phyloP scores from a whole-genome alignment of 2,888 invertebrate species.

The Cantharis lateralis region DNA sequence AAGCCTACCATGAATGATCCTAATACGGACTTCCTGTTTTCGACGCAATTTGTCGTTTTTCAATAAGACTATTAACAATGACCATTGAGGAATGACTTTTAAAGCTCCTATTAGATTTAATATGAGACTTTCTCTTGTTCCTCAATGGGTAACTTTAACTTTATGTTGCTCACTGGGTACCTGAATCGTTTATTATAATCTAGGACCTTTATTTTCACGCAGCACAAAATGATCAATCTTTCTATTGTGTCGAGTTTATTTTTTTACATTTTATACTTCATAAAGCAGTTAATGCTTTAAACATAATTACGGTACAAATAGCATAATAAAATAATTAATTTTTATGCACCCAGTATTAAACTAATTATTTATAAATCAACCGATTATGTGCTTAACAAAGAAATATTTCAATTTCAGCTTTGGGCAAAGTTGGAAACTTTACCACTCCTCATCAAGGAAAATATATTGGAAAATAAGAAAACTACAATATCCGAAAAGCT shows the following conservation, averaged over 20 bases:
- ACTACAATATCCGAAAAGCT: not conserved
- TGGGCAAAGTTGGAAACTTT: not conserved
- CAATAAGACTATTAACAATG: conserved; percentile 54
- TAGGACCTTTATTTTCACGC: conserved; percentile 23
- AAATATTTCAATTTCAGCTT: not conserved
- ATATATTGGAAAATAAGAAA: not conserved
- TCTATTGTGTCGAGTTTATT: conserved; percentile 24
- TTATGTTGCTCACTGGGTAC: conserved; percentile 22
- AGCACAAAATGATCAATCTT: conserved; percentile 27
- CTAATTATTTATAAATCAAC: not conserved
- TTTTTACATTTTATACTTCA: conserved; percentile 19
- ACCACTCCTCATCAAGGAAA: not conserved
- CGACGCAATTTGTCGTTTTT: conserved; percentile 57
- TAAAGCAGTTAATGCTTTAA: not conserved
- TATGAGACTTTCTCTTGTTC: conserved; percentile 43
- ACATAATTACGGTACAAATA: not conserved
- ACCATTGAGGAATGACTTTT: conserved; percentile 53
- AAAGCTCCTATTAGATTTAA: conserved; percentile 56
- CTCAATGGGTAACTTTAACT: conserved; percentile 7
- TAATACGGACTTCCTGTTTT: conserved; percentile 58
- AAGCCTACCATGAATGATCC: conserved; percentile 52
- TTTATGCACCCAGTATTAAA: not conserved
- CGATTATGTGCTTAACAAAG: not conserved
- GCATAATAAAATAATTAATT: not conserved
- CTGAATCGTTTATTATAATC: conserved; percentile 22